phyloP scores from a whole-genome alignment of 92 coral and sea anemone species.

The Palythoa heliodiscus region DNA sequence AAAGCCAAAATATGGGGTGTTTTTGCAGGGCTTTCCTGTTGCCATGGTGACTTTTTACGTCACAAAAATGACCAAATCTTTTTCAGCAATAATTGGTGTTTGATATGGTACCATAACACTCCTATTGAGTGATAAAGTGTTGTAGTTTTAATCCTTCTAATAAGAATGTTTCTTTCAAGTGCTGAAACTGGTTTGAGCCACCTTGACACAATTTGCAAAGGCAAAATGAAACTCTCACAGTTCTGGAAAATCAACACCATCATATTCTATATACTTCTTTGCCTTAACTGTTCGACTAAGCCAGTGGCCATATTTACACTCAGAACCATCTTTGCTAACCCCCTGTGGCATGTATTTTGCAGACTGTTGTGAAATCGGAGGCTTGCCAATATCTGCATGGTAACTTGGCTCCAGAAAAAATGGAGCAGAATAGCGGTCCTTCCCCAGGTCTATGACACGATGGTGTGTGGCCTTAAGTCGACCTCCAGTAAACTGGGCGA shows the following conservation, averaged over 20 bases:
- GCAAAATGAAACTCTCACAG: not conserved
- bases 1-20: too few species aligned
- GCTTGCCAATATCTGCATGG: conserved; percentile 53
- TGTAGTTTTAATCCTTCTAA: too few species aligned
- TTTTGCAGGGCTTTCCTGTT: too few species aligned
- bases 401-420: conserved; percentile 62
- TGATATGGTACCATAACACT: too few species aligned
- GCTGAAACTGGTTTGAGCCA: too few species aligned
- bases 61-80: too few species aligned
- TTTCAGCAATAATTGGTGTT: too few species aligned
- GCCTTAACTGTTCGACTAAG: not conserved
- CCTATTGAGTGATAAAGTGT: too few species aligned
- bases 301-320: conserved; percentile 51
- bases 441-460: conserved; percentile 57
- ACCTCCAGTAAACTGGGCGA: conserved; percentile 47
- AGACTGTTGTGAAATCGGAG: conserved; percentile 24
- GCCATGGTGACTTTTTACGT: too few species aligned
- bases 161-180: too few species aligned
- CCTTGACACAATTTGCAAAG: not conserved
- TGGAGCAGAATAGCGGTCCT: conserved; percentile 54
- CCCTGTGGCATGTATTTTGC: conserved; percentile 35
- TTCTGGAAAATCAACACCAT: conserved; percentile 17
- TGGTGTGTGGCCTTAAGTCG: conserved; percentile 53
- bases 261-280: conserved; percentile 49
- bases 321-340: conserved; percentile 30